Percentiles rank a stretch among this genome's conserved stretches.
Conservation (phyloP, 2,888 invertebrate genomes). For the Lampropteryx suffumata region DNA sequence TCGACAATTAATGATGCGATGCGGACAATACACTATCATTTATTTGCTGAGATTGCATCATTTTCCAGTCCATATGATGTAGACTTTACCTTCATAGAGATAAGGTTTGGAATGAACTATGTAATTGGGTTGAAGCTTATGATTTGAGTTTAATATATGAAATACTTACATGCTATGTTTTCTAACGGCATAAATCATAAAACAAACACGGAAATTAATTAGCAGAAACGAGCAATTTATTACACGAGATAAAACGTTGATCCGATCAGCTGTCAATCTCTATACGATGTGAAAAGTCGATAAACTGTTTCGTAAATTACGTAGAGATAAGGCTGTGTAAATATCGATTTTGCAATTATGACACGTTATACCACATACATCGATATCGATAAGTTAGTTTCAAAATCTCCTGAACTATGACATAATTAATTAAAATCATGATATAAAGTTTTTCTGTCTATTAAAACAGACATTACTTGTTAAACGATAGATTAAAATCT, state of each 20-base stretch:
- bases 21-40: constrained; percentile 47
- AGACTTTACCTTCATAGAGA: constrained; percentile 2
- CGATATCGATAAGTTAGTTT: constrained; percentile 18
- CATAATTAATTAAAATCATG: constrained; percentile 32
- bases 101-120: constrained; percentile 16
- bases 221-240: constrained; percentile 46
- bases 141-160: constrained; percentile 10
- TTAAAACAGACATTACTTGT: constrained; percentile 17
- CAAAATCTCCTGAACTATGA: constrained; percentile 22
- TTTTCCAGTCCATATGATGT: constrained; percentile 13
- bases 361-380: constrained; percentile 19
- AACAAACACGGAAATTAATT: constrained; percentile 51
- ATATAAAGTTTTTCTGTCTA: constrained; percentile 23
- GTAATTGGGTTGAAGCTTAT: constrained; percentile 5
- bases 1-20: constrained; percentile 52
- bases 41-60: constrained; percentile 46
- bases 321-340: constrained; percentile 14
- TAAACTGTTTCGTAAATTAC: constrained; percentile 21
- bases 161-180: constrained; percentile 18
- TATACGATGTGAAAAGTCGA: constrained; percentile 38
- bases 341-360: constrained; percentile 23
- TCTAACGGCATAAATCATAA: constrained; percentile 41
- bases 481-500: constrained; percentile 32
- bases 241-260: constrained; percentile 44
- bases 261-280: constrained; percentile 58